Evolutionary conservation across 1,140 invertebrate genomes (phyloP), one percentile per base, ranked within the genome.

Genomic region (Lycorma delicatula): DNA sequence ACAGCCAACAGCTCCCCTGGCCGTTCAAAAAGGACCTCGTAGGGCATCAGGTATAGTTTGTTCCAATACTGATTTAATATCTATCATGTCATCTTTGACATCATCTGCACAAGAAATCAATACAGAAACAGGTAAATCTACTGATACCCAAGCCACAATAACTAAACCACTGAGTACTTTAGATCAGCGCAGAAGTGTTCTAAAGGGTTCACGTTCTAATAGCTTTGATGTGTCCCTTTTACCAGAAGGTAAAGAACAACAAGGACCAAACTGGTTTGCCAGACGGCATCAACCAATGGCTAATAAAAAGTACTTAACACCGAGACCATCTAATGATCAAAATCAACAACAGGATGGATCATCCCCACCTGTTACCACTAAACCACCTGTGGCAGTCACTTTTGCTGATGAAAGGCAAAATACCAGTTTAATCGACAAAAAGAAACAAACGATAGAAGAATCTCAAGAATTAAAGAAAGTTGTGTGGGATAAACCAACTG

Each of bases 141-240:
- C 64, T 47, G 57, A 67, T 59, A 3, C 60, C 36, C 60, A 56
- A 1, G 56, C 65, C 1, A 16, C 26, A 4, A 44, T 20, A 7
- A 27, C 25, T n/a, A 22, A 22, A 41, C 23, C 34, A 11, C 54
- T 56, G 1, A 71, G 68, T 54, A 66, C 64, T 1, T 54, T 70
- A 9, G 77, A 79, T 54, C 72, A 76, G 34, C 77, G 75, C 54
- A 68, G 77, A 9, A 75, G 69, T 38, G 73, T 77, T 13, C 71
- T 86, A 22, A 81, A 81, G 52, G 83, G 78, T 58, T 77, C 74
- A 25, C 79, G 87, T 1, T 89, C 86, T 1, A 89, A 87, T 68
- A 89, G 87, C 70, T 89, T 90, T 64, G 86, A 89, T 67, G 79
- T 87, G 1, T 87, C 86, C 6, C 79, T 86, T 16, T 73, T 89